A percentile compares a stretch with the other conserved stretches of the same genome.
Conservation (phyloP, 2,113 vertebrate species). For the Cephalopholis sonnerati region DNA sequence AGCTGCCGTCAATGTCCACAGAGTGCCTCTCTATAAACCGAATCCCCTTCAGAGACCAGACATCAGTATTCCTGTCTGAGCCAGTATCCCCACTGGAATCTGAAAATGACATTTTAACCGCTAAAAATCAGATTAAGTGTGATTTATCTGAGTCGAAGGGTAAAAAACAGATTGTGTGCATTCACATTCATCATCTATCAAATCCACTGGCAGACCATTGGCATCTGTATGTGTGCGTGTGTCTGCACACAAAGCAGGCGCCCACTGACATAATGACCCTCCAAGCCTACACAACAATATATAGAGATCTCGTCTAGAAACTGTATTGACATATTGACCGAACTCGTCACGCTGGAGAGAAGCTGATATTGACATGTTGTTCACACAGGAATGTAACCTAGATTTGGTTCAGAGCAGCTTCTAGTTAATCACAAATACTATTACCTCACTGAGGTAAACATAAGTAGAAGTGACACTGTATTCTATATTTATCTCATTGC, state of each 20-base stretch:
- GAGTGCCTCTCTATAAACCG: neutral
- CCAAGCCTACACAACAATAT: constrained; percentile 21
- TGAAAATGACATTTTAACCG: constrained; percentile 17
- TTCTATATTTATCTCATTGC: neutral
- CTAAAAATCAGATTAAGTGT: constrained; percentile 3
- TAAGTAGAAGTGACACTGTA: neutral
- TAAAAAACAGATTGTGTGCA: constrained; percentile 15
- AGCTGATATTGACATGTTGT: constrained; percentile 45
- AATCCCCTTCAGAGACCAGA: constrained; percentile 19
- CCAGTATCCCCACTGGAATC: neutral
- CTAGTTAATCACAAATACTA: constrained; percentile 9
- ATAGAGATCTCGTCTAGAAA: constrained; percentile 48
- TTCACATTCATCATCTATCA: constrained; percentile 44
- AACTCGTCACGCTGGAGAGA: constrained; percentile 26
- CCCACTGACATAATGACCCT: constrained; percentile 44
- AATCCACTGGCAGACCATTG: constrained; percentile 2
- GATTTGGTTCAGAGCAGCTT: constrained; percentile 23
- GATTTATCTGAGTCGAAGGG: neutral
- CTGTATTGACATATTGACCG: constrained; percentile 63
- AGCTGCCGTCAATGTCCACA: constrained; percentile 17
- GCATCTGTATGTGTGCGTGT: constrained; percentile 9
- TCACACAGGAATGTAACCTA: constrained; percentile 36
- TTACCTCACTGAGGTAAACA: neutral
- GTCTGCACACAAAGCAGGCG: constrained; percentile 29
- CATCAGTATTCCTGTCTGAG: constrained; percentile 20